These are phyloP conservation scores for Linurgus olivaceus DNA, from an alignment of 2,797 vertebrate species.

Conservation along the genomic window DNA sequence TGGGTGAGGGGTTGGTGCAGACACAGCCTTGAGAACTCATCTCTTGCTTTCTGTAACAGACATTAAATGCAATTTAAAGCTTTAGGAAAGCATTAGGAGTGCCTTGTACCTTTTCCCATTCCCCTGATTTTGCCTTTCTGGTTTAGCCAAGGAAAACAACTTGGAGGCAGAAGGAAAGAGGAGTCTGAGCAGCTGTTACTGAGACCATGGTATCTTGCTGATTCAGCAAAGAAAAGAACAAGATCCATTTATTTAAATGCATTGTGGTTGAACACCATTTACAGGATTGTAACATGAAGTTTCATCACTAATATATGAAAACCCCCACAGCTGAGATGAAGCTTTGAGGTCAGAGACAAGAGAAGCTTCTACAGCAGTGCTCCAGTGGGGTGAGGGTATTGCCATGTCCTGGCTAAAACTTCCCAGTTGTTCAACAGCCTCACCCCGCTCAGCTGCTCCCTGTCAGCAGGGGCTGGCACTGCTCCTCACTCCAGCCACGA, in stretches of 20 bases:
- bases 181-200: neutral
- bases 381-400: neutral
- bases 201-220: neutral
- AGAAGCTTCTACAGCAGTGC: neutral
- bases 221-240: neutral
- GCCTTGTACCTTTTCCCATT: neutral
- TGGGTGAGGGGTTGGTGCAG: neutral
- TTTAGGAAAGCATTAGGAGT: neutral
- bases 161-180: neutral
- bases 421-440: neutral
- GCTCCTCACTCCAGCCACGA: neutral
- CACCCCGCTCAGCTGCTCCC: neutral
- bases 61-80: neutral
- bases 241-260: neutral
- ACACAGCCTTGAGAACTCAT: accelerated
- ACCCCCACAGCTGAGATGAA: accelerated
- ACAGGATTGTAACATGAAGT: neutral
- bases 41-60: neutral
- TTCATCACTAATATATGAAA: neutral
- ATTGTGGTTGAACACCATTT: neutral
- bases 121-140: neutral
- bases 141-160: neutral
- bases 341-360: neutral
- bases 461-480: neutral
- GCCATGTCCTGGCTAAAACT: neutral